These are phyloP conservation scores for Cassiopea xamachana DNA, from an alignment of 30 jellyfish, hydroid and myxozoan species.

Conservation along the genomic window DNA sequence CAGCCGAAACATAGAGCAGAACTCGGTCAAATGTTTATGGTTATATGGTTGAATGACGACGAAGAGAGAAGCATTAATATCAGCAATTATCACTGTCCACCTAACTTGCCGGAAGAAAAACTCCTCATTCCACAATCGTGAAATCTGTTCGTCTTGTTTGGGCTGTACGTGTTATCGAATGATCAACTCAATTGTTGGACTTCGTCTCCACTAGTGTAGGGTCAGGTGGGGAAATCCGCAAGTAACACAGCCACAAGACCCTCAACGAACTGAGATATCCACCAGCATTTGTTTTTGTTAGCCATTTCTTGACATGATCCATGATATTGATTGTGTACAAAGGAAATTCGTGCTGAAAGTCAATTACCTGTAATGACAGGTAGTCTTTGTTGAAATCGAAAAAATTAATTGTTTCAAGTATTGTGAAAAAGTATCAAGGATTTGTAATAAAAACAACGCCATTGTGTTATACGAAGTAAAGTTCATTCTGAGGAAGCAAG, in stretches of 20 bases:
- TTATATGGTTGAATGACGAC: slow-evolving; percentile 52
- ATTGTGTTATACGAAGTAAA: too few species aligned
- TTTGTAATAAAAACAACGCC: too few species aligned
- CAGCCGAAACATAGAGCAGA: not conserved
- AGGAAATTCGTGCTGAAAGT: slow-evolving; percentile 20
- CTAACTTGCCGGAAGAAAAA: slow-evolving; percentile 17
- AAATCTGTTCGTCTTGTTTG: not conserved
- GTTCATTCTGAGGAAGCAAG: too few species aligned
- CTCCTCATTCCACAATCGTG: slow-evolving; percentile 3
- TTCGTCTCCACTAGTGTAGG: not conserved
- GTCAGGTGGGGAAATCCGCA: not conserved
- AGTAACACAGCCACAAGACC: not conserved
- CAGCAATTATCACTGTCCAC: slow-evolving; percentile 29
- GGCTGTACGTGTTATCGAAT: not conserved
- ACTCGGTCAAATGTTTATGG: not conserved
- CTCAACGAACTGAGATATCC: slow-evolving; percentile 5
- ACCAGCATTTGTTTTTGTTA: slow-evolving; percentile 17
- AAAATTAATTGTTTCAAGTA: not conserved
- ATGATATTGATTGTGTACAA: not conserved
- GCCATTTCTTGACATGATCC: not conserved
- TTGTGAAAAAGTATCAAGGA: not conserved
- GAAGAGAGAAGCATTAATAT: slow-evolving; percentile 24
- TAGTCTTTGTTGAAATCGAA: slow-evolving; percentile 18
- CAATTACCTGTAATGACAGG: not conserved
- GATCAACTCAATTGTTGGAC: not conserved